Base-by-base conservation (phyloP, 2,888 invertebrate species). In the Trissoscelio sp. region DNA sequence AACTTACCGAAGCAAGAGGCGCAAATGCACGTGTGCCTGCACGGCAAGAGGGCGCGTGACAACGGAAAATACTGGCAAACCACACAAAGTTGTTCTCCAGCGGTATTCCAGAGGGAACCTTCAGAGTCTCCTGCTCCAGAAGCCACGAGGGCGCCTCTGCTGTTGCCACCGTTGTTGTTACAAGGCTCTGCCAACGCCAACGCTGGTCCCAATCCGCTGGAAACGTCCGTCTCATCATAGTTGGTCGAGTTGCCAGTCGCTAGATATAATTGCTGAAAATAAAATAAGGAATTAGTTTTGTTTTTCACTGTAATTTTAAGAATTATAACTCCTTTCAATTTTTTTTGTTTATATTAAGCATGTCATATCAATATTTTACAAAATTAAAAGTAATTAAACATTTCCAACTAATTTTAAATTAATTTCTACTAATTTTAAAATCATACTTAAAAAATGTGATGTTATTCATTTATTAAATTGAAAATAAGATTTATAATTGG, bases 21-120 rank as follows among this genome's bases (percentile, higher is more conserved):
- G 91, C 97, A 97, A 37, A 97, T 94, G 87, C 97, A 97, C 3
- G 97, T 96, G 92, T 97, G 97, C 14, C 94, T 93, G 92, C 97
- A 97, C 0, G 97, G 97, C 87, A 97, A 92, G 70, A 97, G 92
- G 37, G 96, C 97, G 83, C 96, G 93, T 0, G 96, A 95, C 64
- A 97, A 93, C 16, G 95, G 95, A 88, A 94, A 95, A 86, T 94
- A 94, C 87, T 96, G 96, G 92, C 97, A 97, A 86, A 97, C 97
- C 82, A 96, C 96, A 92, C 97, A 97, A 2, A 94, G 90, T 85
- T 94, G 94, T 85, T 94, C 94, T 3, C 93, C 93, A 0, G 93
- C 92, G 12, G 92, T 92, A 85, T 93, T 93, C 92, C 93, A 93
- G 42, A 93, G 89, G 9, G 92, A 92, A 73, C 92, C 92, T 42